A percentile compares a stretch with the other conserved stretches of the same genome.
Conservation (phyloP, 2,113 vertebrate species). For the Podilymbus podiceps region DNA sequence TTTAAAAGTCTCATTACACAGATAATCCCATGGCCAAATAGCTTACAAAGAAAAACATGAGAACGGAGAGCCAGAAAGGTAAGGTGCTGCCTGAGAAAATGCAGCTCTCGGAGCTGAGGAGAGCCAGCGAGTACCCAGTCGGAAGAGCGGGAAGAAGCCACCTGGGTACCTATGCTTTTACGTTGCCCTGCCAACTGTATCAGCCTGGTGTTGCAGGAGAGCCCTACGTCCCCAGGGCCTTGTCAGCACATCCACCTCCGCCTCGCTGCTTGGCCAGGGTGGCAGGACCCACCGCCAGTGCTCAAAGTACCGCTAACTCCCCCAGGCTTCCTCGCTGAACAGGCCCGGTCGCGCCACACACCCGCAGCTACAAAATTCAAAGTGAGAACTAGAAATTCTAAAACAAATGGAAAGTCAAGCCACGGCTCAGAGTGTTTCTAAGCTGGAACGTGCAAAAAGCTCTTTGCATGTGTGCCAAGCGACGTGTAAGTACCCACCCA, state of each 20-base stretch:
- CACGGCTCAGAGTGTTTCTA: neutral
- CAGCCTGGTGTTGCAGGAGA: neutral
- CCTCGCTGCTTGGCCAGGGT: neutral
- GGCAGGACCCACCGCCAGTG: neutral
- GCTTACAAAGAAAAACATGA: neutral
- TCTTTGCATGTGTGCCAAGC: neutral
- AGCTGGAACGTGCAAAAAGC: neutral
- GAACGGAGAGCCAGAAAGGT: neutral
- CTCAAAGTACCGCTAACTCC: neutral
- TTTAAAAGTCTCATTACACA: neutral
- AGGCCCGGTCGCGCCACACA: accelerated
- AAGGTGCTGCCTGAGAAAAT: neutral
- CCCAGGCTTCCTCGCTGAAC: accelerated
- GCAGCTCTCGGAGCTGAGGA: neutral
- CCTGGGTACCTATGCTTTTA: neutral
- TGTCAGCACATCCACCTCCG: neutral
- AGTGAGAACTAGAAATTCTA: neutral
- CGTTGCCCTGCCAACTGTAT: neutral
- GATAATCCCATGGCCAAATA: neutral
- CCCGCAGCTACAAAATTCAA: neutral
- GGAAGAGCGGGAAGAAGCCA: neutral
- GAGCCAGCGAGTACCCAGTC: neutral
- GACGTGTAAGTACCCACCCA: neutral
- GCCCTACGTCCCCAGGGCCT: accelerated
- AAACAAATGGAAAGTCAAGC: neutral